A percentile compares a stretch with the other conserved stretches of the same genome.
These are phyloP conservation scores for Phoeniculus purpureus DNA, from an alignment of 2,797 vertebrate genomes.

Conservation along the genomic window DNA sequence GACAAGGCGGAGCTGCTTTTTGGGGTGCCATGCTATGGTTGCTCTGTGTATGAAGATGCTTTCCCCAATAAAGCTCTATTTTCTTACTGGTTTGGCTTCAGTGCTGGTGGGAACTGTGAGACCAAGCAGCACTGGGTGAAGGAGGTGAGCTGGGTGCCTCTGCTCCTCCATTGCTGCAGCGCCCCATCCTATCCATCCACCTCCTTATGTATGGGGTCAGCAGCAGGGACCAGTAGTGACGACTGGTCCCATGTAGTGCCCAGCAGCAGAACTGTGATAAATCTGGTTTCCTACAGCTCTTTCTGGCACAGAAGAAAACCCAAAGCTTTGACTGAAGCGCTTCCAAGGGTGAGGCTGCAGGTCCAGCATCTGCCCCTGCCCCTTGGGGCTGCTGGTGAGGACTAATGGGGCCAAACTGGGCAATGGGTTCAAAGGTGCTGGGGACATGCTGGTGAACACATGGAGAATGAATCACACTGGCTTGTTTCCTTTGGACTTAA, in stretches of 20 bases:
- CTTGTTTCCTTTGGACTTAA: neutral
- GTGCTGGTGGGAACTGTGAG: neutral
- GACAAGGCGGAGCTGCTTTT: neutral
- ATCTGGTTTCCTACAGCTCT: neutral
- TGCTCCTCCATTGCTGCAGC: neutral
- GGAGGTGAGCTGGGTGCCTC: neutral
- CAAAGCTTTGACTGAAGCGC: neutral
- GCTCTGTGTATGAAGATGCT: neutral
- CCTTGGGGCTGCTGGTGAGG: neutral
- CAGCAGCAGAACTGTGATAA: neutral
- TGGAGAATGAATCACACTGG: neutral
- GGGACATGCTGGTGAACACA: fast-evolving
- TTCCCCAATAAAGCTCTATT: neutral
- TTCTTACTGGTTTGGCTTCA: neutral
- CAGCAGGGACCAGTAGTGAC: neutral
- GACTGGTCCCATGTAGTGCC: neutral
- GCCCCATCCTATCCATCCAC: neutral
- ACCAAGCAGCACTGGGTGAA: neutral
- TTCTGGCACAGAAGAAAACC: neutral
- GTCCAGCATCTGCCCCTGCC: fast-evolving
- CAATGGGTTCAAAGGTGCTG: neutral
- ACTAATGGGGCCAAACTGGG: neutral
- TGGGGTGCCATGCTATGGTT: fast-evolving
- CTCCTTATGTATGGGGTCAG: fast-evolving
- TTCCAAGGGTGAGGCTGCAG: fast-evolving